Evolutionary conservation across 2,113 vertebrate genomes (phyloP), one percentile per base, ranked within the genome.

Genomic region (Hystrix brachyura): DNA sequence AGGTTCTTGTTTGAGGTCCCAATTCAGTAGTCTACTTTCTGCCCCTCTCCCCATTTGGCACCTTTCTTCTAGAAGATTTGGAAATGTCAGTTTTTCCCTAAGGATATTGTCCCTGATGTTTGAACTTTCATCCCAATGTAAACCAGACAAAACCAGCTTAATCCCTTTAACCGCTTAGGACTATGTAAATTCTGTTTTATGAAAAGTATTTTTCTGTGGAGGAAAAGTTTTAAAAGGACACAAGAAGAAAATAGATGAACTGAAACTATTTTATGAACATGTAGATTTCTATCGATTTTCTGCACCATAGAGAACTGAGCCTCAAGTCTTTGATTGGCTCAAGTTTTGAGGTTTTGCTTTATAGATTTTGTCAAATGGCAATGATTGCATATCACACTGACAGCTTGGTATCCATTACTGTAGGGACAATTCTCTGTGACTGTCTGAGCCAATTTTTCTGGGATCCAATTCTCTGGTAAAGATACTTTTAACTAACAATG

Each of bases 401-500:
- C 34, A 87, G 64, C 29, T 67, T 95, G 38, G 72, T 95, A 23
- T 67, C 10, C 5, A 43, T 94, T 88, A 46, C 8, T 76, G 14
- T 59, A 84, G 32, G 60, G 27, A 92, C 3, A 19, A 81, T 96
- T 96, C 29, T 87, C 7, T 19, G 4, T 79, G 65, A 96, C 18
- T 51, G 43, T 87, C 32, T 29, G 19, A 32, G 59, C 48, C 25
- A 86, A 32, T 96, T 95, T 62, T 87, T 86, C 72, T 60, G 59
- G 21, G 48, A 95, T 83, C 23, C n/a, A 83, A 57, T 74, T 94
- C 27, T 89, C 86, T 95, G 55, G 78, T 78, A 95, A 86, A 53
- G 51, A 67, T 86, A 86, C 13, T 11, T 96, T 92, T 93, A 94
- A 97, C 80, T 92, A 94, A 96, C 15, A 80, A 90, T 57, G 64